Evolutionary conservation across 2,113 vertebrate genomes (phyloP).

Genomic region (Callipepla californica): DNA sequence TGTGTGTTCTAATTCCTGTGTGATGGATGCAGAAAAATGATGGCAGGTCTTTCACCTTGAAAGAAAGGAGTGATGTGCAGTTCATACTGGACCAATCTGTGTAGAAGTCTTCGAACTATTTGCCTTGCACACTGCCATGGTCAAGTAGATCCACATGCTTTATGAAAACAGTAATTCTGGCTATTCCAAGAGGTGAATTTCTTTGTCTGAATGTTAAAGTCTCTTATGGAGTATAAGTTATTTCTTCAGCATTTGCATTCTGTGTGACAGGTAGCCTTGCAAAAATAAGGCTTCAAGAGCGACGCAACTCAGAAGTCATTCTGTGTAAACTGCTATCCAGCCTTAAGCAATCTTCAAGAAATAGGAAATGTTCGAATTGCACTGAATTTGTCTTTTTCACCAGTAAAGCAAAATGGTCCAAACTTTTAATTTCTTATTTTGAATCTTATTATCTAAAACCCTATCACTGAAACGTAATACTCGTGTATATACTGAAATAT

Average conservation of each 20-base stretch:
- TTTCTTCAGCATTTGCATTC: background rate
- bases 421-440: background rate
- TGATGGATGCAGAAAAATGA: background rate
- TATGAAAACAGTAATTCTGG: background rate
- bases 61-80: background rate
- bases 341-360: background rate
- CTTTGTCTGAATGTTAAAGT: background rate
- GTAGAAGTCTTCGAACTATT: background rate
- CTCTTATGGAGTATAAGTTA: background rate
- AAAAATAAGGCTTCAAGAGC: background rate
- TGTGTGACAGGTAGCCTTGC: background rate
- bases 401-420: no score
- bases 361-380: background rate
- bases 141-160: background rate
- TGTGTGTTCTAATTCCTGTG: background rate
- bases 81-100: background rate
- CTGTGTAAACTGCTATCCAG: background rate
- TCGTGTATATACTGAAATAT: background rate
- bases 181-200: slow-evolving; percentile 27
- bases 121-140: background rate
- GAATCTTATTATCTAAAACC: background rate
- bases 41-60: background rate
- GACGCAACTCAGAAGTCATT: background rate
- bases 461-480: background rate
- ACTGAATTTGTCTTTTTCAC: no score